Evolutionary conservation across 2,888 invertebrate genomes (phyloP), one percentile per base, ranked within the genome.

Genomic region (Cheilosia vernalis): DNA sequence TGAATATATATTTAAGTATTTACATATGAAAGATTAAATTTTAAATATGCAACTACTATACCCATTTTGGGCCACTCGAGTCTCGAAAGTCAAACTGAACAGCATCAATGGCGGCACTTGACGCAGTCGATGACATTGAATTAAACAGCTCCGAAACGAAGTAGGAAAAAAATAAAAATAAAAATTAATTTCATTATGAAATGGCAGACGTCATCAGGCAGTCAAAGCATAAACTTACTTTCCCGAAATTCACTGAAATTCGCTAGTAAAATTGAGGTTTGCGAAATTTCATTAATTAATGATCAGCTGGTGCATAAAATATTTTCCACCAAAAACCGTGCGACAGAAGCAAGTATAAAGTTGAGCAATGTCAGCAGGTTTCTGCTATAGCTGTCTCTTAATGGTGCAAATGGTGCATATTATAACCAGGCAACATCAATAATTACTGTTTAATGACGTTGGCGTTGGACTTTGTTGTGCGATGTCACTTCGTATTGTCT

Each of bases 101-200:
- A 61, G 60, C 40, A 60, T 40, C 47, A 73, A 61, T 42, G 69
- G 64, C 33, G 40, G 19, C 56, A 81, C 74, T 74, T 69, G 13
- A 63, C 15, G 30, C 10, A 56, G 64, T 51, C 49, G 56, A 60
- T 58, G 73, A 74, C 79, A 84, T 69, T 74, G 69, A 74, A 51
- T 30, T 47, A 58, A 42, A 64, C 56, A 67, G 24, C 53, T 64
- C 61, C 19, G 53, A n/a, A 27, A 19, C 44, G 42, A 33, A 79
- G 37, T 30, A 42, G 30, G 3, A 19, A 40, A 64, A 15, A 55
- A 44, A 44, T 5, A 5, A 30, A 1, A 30, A 30, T 7, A 30
- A 7, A 30, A 9, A 30, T 9, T 17, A 2, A 17, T 47, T 47
- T 37, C 44, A 44, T 17, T 2, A 7, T 30, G 6, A 47, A 44